These are phyloP conservation scores for Sinocyclocheilus rhinocerous DNA, from an alignment of 2,113 vertebrate species.

Conservation along the genomic window DNA sequence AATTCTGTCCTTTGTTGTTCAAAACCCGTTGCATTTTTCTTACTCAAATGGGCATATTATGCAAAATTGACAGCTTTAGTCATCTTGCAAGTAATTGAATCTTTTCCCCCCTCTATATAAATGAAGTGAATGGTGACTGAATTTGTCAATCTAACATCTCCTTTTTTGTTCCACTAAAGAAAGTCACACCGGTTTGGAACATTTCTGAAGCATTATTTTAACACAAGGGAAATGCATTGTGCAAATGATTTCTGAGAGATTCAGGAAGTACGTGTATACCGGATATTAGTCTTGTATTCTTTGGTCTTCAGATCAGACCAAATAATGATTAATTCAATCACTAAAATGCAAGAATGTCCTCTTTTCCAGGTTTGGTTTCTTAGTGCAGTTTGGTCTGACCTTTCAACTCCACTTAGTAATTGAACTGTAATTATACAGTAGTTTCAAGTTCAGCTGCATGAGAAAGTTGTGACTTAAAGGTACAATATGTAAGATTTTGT, in stretches of 20 bases:
- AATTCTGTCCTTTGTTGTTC: not conserved
- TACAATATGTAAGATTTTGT: too few relatives aligned
- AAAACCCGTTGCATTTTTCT: not conserved
- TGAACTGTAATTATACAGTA: conserved; percentile 1
- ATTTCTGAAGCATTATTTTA: not conserved
- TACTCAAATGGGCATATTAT: not conserved
- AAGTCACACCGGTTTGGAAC: not conserved
- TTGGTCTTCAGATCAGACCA: not conserved
- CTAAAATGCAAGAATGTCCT: not conserved
- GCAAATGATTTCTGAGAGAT: not conserved
- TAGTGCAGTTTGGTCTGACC: not conserved
- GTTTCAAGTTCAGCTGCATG: conserved; percentile 1
- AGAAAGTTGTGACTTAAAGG: not conserved
- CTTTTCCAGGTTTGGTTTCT: not conserved
- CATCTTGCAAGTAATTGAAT: not conserved
- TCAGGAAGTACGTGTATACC: not conserved
- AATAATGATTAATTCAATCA: not conserved
- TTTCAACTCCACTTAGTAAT: conserved; percentile 4
- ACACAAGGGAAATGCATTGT: not conserved
- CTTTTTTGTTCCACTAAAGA: not conserved
- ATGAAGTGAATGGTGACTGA: not conserved
- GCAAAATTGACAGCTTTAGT: not conserved
- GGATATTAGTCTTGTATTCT: not conserved
- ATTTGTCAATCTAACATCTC: not conserved
- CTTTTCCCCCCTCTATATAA: not conserved